phyloP scores from a whole-genome alignment of 2,113 vertebrate species.

The Petromus typicus region DNA sequence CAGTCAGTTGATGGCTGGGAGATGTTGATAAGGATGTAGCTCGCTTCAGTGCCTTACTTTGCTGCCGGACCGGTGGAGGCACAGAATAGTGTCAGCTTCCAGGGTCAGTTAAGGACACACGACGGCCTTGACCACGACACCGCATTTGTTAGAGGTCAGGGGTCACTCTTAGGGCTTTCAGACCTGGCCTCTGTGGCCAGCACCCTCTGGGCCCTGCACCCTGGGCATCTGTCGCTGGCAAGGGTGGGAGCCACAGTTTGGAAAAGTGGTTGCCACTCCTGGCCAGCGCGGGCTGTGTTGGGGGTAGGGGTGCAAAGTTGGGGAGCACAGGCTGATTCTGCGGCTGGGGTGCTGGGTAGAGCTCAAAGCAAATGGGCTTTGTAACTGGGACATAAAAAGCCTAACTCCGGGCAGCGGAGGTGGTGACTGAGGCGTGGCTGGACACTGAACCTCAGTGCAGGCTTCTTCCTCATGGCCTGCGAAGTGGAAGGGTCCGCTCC shows the following conservation, averaged over 20 bases:
- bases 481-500: neutral
- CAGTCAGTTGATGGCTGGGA: neutral
- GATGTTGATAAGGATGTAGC: neutral
- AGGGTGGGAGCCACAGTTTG: neutral
- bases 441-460: neutral
- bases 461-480: rapidly evolving
- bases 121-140: rapidly evolving
- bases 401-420: neutral
- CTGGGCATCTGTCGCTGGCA: neutral
- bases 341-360: neutral
- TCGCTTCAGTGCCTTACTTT: neutral
- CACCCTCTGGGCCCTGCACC: rapidly evolving
- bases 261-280: neutral
- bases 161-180: neutral
- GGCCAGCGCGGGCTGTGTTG: neutral
- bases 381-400: rapidly evolving
- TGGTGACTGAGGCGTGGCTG: rapidly evolving
- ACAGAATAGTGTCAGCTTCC: too few species aligned
- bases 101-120: neutral
- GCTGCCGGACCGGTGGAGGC: neutral
- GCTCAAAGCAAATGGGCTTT: rapidly evolving
- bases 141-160: neutral
- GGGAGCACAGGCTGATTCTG: neutral
- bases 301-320: neutral
- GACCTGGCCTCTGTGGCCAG: neutral